Conservation (phyloP, 2,113 vertebrate species). For the Lanius ludovicianus region DNA sequence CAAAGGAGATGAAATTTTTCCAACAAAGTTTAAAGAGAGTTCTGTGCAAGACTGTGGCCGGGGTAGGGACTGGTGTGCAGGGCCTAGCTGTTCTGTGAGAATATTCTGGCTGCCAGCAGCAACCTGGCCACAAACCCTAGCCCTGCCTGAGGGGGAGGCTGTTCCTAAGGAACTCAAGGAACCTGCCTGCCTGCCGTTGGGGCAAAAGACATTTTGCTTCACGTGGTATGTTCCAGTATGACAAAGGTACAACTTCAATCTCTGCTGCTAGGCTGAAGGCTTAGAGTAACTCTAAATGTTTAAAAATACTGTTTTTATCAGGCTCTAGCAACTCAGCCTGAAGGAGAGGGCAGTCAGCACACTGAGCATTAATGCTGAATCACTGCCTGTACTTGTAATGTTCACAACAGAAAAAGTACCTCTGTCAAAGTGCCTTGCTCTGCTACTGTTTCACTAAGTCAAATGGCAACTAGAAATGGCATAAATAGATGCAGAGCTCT, state of each 20-base stretch:
- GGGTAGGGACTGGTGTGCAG: not conserved
- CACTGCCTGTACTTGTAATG: not conserved
- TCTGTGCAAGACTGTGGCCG: not conserved
- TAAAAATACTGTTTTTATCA: not conserved
- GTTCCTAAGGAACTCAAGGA: not conserved
- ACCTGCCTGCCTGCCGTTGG: not conserved
- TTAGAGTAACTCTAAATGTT: not conserved
- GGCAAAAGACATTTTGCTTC: not conserved
- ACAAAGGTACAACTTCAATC: fast-evolving
- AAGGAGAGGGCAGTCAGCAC: not conserved
- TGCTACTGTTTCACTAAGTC: not conserved
- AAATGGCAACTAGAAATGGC: not conserved
- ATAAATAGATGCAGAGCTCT: not conserved
- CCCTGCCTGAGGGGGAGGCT: not conserved
- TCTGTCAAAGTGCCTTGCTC: not conserved
- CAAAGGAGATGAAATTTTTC: not conserved
- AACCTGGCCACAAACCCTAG: not conserved
- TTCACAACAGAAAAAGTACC: not conserved
- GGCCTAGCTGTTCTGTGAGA: not conserved
- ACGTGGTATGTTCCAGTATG: fast-evolving
- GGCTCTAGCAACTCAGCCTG: not conserved
- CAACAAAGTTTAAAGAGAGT: not conserved
- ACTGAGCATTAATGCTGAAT: not conserved
- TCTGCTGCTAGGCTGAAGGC: not conserved
- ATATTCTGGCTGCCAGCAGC: not conserved